Evolutionary conservation across 2,888 invertebrate genomes (phyloP).

Genomic region (Clitarchus hookeri): DNA sequence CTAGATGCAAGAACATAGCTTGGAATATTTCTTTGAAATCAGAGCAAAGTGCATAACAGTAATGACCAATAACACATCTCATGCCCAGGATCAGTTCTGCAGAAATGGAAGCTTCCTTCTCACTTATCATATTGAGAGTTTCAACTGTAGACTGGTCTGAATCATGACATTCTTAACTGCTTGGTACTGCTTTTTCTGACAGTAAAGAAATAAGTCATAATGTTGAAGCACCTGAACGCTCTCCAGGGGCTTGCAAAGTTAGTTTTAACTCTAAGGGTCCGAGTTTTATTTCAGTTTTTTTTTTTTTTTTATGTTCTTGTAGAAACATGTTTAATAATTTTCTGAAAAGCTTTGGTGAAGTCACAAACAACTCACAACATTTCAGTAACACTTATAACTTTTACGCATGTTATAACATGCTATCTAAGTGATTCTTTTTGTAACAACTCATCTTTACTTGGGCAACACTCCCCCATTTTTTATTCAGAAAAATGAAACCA

Average conservation of each 20-base stretch:
- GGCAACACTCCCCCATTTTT: neutral
- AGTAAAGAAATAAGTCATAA: neutral
- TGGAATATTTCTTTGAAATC: constrained; percentile 23
- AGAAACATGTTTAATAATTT: neutral
- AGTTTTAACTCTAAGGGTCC: neutral
- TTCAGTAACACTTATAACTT: constrained; percentile 24
- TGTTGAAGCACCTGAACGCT: neutral
- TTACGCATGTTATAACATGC: neutral
- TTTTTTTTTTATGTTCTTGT: neutral
- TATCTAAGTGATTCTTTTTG: neutral
- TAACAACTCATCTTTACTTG: neutral
- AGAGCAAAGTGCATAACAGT: neutral
- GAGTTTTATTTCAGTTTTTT: neutral
- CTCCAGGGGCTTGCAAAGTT: neutral
- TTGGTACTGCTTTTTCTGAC: neutral
- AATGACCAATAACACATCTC: constrained; percentile 17
- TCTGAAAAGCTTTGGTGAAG: no score
- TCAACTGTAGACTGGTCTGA: neutral
- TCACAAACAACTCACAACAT: no score
- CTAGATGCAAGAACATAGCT: neutral
- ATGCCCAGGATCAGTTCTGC: constrained; percentile 21
- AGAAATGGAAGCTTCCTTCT: constrained; percentile 17
- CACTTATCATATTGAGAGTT: constrained; percentile 2
- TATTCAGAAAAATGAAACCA: neutral
- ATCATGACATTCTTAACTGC: neutral